phyloP scores from a whole-genome alignment of 92 coral and sea anemone species.

The Ricordea florida region DNA sequence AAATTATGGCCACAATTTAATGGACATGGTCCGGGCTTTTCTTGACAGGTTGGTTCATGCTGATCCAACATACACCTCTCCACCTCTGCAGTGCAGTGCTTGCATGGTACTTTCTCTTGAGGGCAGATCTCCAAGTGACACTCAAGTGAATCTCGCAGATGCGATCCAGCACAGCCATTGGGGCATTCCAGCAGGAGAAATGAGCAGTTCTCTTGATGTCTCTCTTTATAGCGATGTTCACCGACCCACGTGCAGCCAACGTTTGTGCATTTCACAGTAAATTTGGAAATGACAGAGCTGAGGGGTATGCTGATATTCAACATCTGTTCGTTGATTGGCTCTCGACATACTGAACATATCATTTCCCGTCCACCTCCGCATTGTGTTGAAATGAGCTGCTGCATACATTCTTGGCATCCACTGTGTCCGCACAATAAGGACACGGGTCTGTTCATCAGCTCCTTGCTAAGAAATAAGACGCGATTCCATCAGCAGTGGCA shows the following conservation, averaged over 20 bases:
- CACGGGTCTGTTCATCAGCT: not conserved
- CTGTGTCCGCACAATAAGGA: not conserved
- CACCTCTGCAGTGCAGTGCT: not conserved
- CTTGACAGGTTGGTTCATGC: not conserved
- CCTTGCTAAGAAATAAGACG: not conserved
- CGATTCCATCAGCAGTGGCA: not conserved
- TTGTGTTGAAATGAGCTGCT: too few relatives aligned
- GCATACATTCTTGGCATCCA: too few relatives aligned
- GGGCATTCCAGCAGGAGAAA: not conserved
- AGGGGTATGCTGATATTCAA: not conserved
- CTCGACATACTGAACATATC: too few relatives aligned
- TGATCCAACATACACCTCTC: not conserved
- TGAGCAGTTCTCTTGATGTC: not conserved
- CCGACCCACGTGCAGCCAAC: not conserved
- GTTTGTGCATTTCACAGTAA: not conserved
- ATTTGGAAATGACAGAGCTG: not conserved
- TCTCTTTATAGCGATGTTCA: not conserved
- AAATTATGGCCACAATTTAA: not conserved
- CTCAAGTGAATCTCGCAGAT: not conserved
- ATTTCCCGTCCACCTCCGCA: too few relatives aligned
- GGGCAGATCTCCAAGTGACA: not conserved
- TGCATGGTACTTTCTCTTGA: not conserved
- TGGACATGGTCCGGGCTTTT: not conserved
- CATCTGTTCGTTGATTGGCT: not conserved
- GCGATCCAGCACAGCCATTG: not conserved